Base-by-base conservation (phyloP, 2,797 vertebrate species). In the Enteromius radiatus region DNA sequence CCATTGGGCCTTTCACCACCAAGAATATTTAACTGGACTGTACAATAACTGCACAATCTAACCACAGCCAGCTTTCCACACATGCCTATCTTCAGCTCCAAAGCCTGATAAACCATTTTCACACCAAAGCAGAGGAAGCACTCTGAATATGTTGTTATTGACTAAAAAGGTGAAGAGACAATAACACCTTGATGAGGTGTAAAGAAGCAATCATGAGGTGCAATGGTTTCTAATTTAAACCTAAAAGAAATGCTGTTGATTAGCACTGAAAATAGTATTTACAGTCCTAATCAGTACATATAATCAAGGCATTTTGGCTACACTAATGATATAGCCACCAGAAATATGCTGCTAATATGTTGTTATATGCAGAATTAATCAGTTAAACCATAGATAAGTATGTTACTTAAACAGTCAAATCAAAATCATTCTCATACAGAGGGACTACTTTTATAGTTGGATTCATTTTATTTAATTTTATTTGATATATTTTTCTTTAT, bases 131-230 rank as follows among this genome's bases (percentile, higher is more conserved):
- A 45, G n/a, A 10, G 36, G 76, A 33, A 54, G 9, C 9, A 17
- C 38, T 69, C 21, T 38, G 21, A 84, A 76, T 74, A 43, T 38
- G 21, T 15, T 38, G 28, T 73, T 78, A 79, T 79, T 4, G 38
- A 76, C 23, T 61, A 78, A 21, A n/a, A 49, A 76, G 41, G 54
- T 78, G 45, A 75, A 64, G 67, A 68, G 73, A 71, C 82, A 79
- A 74, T 76, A 85, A 81, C 71, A 76, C 80, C 49, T 21, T 47
- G 33, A 15, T 65, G 61, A 83, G 23, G 78, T 85, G 75, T 81
- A 70, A 78, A 74, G 59, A 75, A 47, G 56, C 80, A 73, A 85
- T 78, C 77, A 59, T 56, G 41, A 76, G 49, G 81, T 56, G 59
- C 31, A 49, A 45, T 68, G 38, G 41, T 41, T 47, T 59, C 47